phyloP scores from a whole-genome alignment of 2,113 vertebrate species.

The Stigmatopora nigra region DNA sequence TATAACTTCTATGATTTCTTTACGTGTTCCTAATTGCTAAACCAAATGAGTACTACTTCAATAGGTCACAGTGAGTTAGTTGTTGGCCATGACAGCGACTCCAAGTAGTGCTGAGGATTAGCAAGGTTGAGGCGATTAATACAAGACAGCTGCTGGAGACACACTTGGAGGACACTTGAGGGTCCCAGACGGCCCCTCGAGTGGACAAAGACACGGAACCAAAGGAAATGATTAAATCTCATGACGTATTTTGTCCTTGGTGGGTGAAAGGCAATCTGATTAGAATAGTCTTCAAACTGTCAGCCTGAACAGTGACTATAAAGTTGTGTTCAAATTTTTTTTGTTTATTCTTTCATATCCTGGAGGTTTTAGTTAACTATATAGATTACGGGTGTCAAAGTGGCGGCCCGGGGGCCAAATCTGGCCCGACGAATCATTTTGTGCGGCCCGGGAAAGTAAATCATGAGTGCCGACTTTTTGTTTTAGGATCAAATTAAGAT shows the following conservation, averaged over 20 bases:
- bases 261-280: neutral
- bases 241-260: neutral
- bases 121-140: slow-evolving; percentile 47
- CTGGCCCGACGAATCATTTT: too few relatives aligned
- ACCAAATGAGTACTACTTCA: slow-evolving; percentile 9
- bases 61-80: slow-evolving; percentile 30
- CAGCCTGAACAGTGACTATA: neutral
- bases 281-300: neutral
- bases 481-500: too few relatives aligned
- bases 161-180: slow-evolving; percentile 20
- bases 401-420: too few relatives aligned
- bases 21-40: neutral
- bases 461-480: too few relatives aligned
- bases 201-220: neutral
- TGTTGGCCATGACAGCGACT: slow-evolving; percentile 30
- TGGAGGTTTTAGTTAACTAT: neutral
- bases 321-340: neutral
- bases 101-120: slow-evolving; percentile 29
- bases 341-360: neutral
- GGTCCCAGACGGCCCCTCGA: slow-evolving; percentile 1
- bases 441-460: too few relatives aligned
- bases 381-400: too few relatives aligned
- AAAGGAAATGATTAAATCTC: neutral
- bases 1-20: neutral
- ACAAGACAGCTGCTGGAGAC: slow-evolving; percentile 51